Evolutionary conservation across 30 jellyfish, hydroid and myxozoan species (phyloP), one percentile per base, ranked within the genome.

Genomic region (Mastigias papua): DNA sequence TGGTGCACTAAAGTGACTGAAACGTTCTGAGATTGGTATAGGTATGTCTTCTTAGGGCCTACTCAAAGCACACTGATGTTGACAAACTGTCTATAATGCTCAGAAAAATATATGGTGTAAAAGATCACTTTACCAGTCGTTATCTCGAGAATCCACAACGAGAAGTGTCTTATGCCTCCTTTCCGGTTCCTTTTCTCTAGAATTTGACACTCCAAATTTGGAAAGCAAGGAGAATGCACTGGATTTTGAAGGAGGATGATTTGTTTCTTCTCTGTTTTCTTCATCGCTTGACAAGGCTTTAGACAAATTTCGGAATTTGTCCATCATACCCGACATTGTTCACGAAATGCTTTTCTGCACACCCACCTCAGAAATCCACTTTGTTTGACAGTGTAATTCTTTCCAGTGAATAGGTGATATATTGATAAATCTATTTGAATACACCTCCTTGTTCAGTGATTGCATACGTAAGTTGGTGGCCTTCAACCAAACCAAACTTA

Each of bases 61-160:
- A 63, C 21, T 1, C 42, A 63, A 63, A 63, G 23, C 74, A 63
- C 37, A 37, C 20, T 63, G 25, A 63, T 19, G 19, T 63, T 63
- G 37, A 23, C n/a, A n/a, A n/a, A n/a, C n/a, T n/a, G n/a, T n/a
- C n/a, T n/a, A 28, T 27, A 1, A 1, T 6, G 21, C 10, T 19
- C 1, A 8, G 1, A 22, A 57, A 16, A 22, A 57, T 7, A 22
- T 3, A 16, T 3, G 7, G 17, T 57, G 2, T 16, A 57, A 57
- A 22, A 16, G 5, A 63, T 7, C 20, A 17, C 74, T 97, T 49
- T 81, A 94, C 98, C 98, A 94, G 42, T 94, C 92, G 69, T 94
- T 84, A 30, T 94, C 98, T 16, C 80, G 90, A 3, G 93, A 82
- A 37, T 94, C 98, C 8, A 94, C 89, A 35, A 94, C 85, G 27